Percentiles rank a stretch among this genome's conserved stretches.
Evolutionary conservation across 2,797 vertebrate species (phyloP).

Genomic region (Gorsachius magnificus): DNA sequence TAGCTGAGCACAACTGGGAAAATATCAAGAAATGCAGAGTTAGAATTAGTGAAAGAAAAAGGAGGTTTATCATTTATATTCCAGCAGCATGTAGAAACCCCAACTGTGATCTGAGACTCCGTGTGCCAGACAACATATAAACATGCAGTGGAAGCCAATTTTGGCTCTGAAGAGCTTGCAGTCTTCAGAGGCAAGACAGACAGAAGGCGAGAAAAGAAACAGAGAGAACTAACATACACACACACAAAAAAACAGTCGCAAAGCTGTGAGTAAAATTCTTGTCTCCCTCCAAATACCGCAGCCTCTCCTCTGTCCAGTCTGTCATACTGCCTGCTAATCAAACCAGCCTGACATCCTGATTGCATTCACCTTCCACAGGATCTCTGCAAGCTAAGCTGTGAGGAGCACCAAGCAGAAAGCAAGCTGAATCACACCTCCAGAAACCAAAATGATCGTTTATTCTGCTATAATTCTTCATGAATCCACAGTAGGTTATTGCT

Average conservation of each 20-base stretch:
- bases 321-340: background rate
- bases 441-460: slow-evolving; percentile 7
- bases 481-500: slow-evolving; percentile 26
- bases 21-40: background rate
- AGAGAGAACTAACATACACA: background rate
- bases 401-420: background rate
- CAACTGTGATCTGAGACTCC: background rate
- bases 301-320: background rate
- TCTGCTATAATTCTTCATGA: slow-evolving; percentile 4
- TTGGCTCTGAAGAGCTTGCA: background rate
- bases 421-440: background rate
- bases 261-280: background rate
- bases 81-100: background rate
- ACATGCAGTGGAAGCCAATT: background rate
- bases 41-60: background rate
- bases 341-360: background rate
- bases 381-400: background rate
- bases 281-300: background rate
- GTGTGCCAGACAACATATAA: background rate
- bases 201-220: slow-evolving; percentile 23
- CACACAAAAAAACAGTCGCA: background rate
- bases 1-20: background rate
- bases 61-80: background rate
- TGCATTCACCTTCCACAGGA: background rate
- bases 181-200: background rate